Base-by-base conservation (phyloP, 1,140 invertebrate species). In the Heliconius eleuchia region DNA sequence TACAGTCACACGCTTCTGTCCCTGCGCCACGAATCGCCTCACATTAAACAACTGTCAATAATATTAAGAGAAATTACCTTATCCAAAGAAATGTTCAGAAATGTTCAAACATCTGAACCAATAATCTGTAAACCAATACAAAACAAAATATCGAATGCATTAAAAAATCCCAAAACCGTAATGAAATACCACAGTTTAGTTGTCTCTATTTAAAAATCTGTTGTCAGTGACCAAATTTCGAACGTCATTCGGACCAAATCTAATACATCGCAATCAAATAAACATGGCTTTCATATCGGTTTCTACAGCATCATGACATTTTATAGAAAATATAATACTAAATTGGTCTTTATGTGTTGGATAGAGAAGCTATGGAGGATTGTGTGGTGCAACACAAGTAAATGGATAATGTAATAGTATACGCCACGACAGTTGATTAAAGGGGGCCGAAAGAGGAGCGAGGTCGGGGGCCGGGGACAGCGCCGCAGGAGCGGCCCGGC, bases 391-490 rank as follows among this genome's bases (percentile, higher is more conserved):
- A 57, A 57, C 55, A 57, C 27, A 80, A 71, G 74, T 75, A 82
- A 84, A 80, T 80, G 80, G 86, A 74, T 85, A 86, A 83, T 84
- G 91, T 92, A 91, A 93, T 92, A 89, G 89, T 89, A 89, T 87
- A 81, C 82, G 85, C 86, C 87, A 87, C 91, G 92, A 94, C 92
- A 92, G 92, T 94, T 94, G 92, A 94, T 94, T 94, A 94, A 94
- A 94, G 87, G 92, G 89, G 87, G 84, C 91, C 92, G 91, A 91
- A 92, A 91, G 89, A 84, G 84, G 86, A 76, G 84, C 91, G 87
- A 89, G 89, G 91, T 89, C 85, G 92, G 92, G 89, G 89, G 88
- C 91, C 91, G 87, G 89, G 89, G 91, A 92, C 90, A 90, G 91
- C 89, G 84, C 90, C 82, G 84, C 89, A 83, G 90, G 90, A 87